Percentiles rank a stretch among this genome's conserved stretches.
Conservation (phyloP, 2,113 vertebrate genomes). For the Podarcis raffonei region DNA sequence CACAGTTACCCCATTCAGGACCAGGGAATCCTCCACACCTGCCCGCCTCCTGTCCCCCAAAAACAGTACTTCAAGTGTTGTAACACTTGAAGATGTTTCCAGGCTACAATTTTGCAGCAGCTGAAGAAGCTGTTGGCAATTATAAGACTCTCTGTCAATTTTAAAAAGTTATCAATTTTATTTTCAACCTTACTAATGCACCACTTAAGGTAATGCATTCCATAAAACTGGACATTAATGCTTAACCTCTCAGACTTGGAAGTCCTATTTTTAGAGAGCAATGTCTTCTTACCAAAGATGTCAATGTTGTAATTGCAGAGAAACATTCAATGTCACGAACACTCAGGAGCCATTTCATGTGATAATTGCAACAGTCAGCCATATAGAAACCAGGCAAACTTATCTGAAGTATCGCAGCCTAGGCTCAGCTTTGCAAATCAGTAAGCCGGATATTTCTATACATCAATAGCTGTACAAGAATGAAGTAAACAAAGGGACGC, state of each 20-base stretch:
- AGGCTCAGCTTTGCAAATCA: constrained; percentile 16
- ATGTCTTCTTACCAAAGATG: background rate
- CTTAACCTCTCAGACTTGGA: constrained; percentile 3
- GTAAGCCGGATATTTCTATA: constrained; percentile 1
- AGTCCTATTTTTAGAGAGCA: constrained; percentile 2
- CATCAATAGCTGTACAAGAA: constrained; percentile 7
- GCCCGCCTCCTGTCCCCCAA: too few species aligned
- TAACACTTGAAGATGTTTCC: background rate
- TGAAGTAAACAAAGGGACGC: constrained; percentile 11
- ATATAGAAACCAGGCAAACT: background rate
- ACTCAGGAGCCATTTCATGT: background rate
- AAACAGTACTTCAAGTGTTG: too few species aligned
- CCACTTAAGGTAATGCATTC: constrained; percentile 32
- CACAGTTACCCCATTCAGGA: too few species aligned
- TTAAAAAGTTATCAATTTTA: constrained; percentile 30
- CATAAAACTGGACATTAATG: constrained; percentile 26
- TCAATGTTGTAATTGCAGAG: background rate
- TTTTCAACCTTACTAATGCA: constrained; percentile 34
- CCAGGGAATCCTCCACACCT: too few species aligned
- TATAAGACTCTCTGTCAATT: background rate
- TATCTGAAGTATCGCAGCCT: constrained; percentile 9
- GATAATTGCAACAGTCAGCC: constrained; percentile 6
- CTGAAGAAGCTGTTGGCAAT: background rate
- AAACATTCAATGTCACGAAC: constrained; percentile 5
- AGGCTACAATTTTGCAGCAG: background rate